Evolutionary conservation across 2,797 vertebrate genomes (phyloP), one percentile per base, ranked within the genome.

Genomic region (Phylloscopus collybita): DNA sequence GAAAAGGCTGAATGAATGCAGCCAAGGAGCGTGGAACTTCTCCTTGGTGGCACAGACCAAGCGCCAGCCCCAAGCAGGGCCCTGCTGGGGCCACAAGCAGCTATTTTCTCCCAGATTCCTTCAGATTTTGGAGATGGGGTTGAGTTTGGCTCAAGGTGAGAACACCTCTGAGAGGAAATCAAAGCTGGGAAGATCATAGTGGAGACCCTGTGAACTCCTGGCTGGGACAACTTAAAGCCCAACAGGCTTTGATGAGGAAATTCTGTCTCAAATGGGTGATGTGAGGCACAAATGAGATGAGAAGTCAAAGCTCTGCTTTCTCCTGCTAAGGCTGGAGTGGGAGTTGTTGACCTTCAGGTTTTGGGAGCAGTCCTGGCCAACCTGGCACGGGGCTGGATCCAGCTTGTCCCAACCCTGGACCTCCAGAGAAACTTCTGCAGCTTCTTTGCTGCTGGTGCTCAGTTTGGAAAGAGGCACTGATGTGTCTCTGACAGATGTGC

Each of bases 311-410:
- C 34, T 73, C 74, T 76, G 64, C 40, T 36, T 10, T 30, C 29
- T 95, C 78, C 78, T 80, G 66, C 36, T 54, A 32, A 81, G 9
- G 51, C 59, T 81, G 72, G 61, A 45, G 38, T 13, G 38, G 22
- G 69, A 92, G 34, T 6, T 61, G 56, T 3, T 70, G 71, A 42
- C 9, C 47, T 70, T 9, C 23, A 78, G 34, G 56, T 25, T 66
- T 36, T 61, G 64, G 44, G 38, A 89, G 47, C 1, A 9, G 22
- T 40, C 32, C 40, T 79, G 62, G 17, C n/a, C 57, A 42, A 1
- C 5, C 32, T 47, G 9, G 49, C 1, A 5, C 0, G 0, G 50
- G 36, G 53, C 42, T 84, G 73, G 67, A 69, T 40, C 17, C 1
- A 5, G 26, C 44, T 6, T 81, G 27, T 70, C n/a, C 45, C 6